These are phyloP conservation scores for Colius striatus DNA, from an alignment of 2,113 vertebrate species.

Conservation along the genomic window DNA sequence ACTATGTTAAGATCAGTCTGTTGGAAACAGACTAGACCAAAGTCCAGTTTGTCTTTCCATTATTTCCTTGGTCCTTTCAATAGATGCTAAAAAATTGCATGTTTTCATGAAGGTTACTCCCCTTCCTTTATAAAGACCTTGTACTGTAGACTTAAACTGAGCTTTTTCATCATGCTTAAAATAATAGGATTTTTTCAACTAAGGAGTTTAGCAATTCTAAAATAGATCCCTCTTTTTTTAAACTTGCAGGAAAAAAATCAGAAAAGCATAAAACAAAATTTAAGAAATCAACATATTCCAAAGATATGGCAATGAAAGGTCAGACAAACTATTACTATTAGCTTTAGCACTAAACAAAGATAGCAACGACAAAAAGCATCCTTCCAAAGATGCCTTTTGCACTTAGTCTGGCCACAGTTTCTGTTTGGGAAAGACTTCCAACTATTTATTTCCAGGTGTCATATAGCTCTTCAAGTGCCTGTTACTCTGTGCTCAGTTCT, in stretches of 20 bases:
- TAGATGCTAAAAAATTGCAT: background rate
- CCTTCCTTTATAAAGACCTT: background rate
- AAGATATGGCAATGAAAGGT: background rate
- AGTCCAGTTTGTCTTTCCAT: background rate
- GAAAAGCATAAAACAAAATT: background rate
- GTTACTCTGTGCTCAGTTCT: background rate
- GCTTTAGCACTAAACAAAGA: background rate
- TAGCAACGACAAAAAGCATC: background rate
- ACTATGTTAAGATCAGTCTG: rapidly evolving
- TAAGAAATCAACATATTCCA: background rate
- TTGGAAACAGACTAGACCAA: background rate
- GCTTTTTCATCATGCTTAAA: background rate
- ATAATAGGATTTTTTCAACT: background rate
- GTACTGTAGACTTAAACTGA: background rate
- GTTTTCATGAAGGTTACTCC: background rate
- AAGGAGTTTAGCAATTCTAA: background rate
- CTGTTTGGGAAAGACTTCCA: background rate
- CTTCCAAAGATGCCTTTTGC: background rate
- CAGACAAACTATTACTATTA: background rate
- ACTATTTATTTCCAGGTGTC: background rate
- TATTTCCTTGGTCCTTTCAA: background rate
- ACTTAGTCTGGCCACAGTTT: background rate
- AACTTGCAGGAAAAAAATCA: background rate
- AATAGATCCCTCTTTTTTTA: background rate
- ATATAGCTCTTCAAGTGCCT: rapidly evolving